These are phyloP conservation scores for Limosa lapponica DNA, from an alignment of 2,797 vertebrate genomes.

Conservation along the genomic window DNA sequence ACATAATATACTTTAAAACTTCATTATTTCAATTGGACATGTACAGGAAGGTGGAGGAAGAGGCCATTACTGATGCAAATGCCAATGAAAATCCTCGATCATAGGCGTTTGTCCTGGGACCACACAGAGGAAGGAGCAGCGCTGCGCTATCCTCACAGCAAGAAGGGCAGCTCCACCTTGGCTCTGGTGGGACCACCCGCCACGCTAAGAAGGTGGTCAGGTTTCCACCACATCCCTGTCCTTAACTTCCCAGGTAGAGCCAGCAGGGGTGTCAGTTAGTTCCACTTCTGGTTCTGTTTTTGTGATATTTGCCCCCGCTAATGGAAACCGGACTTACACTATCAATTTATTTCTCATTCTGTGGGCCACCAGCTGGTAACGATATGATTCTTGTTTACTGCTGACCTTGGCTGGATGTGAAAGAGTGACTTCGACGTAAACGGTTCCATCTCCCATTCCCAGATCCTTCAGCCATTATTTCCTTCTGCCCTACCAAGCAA, in stretches of 20 bases:
- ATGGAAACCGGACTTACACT: constrained; percentile 1
- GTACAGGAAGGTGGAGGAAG: neutral
- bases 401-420: constrained; percentile 38
- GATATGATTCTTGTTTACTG: constrained; percentile 22
- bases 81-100: neutral
- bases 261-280: neutral
- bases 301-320: neutral
- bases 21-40: neutral
- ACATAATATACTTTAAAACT: neutral
- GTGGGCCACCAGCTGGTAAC: constrained; percentile 19
- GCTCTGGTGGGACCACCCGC: neutral
- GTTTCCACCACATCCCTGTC: neutral
- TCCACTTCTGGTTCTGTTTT: constrained; percentile 20
- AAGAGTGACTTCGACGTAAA: neutral
- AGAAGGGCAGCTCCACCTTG: neutral
- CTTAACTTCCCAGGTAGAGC: neutral
- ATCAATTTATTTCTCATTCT: constrained; percentile 34
- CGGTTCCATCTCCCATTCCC: constrained; percentile 12
- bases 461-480: constrained; percentile 44
- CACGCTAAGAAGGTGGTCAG: neutral
- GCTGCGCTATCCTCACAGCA: fast-evolving
- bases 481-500: constrained; percentile 15
- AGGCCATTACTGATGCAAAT: neutral
- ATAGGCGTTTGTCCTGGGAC: neutral
- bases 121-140: fast-evolving